Base-by-base conservation (phyloP, 30 jellyfish, hydroid and myxozoan species). In the Aurelia coerulea region DNA sequence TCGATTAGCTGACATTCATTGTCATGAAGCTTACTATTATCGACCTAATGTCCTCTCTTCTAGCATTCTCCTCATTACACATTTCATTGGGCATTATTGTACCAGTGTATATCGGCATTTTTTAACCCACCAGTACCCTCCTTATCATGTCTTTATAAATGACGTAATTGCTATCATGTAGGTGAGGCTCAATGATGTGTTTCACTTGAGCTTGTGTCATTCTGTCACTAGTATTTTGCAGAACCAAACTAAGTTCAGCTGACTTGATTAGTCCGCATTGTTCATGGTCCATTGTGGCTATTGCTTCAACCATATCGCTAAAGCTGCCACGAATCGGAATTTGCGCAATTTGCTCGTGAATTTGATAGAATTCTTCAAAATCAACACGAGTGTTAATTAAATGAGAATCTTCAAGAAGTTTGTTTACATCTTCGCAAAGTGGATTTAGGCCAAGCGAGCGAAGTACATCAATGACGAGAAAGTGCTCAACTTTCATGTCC, bases 121-220 rank as follows among this genome's bases (percentile, higher is more conserved):
- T 9, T 78, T 68, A 91, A 23, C 78, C 94, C 1, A 96, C 90
- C 96, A 93, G 88, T 10, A 94, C 93, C 50, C 63, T 58, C 42
- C 90, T 80, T 29, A 89, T 94, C 87, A 94, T 74, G 74, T 88
- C 98, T 37, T 84, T 85, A 75, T 94, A 94, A 13, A 91, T 73
- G 81, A 94, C 96, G 12, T 72, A 42, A 23, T 97, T 96, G 62
- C 77, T 83, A 52, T 67, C 88, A 73, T 94, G 97, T 74, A 88
- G 91, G 31, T 94, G 97, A 19, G 91, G 97, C 15, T 62, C 34
- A 10, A 89, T 80, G 82, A 94, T 89, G 15, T 73, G 82, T 41
- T 94, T 97, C 16, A 96, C 91, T 72, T 94, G 97, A 14, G 89
- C 96, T 64, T 94, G 97, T 14, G 96, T 94, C 92, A 94, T 82